phyloP scores from a whole-genome alignment of 2,888 invertebrate species.

The Drosophila siamana region DNA sequence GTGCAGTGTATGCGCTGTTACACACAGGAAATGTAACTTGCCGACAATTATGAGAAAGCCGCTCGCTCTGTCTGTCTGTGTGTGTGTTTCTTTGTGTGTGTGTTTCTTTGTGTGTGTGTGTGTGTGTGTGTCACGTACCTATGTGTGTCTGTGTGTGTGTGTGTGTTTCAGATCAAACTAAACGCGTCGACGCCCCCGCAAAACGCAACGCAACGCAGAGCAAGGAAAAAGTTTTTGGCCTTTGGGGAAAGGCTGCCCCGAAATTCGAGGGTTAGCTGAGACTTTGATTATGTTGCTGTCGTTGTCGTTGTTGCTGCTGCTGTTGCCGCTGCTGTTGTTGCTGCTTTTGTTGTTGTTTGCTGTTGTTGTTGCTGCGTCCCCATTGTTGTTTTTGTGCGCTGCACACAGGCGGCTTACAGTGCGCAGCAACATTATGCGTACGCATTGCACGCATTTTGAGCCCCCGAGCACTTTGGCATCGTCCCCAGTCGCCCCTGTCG shows the following conservation, averaged over 20 bases:
- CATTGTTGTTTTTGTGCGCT: conserved; percentile 37
- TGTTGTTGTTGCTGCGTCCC: no score
- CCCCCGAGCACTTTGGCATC: background rate
- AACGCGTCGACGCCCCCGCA: conserved; percentile 7
- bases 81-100: no score
- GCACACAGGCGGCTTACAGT: conserved; percentile 33
- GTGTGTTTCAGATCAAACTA: conserved; percentile 44
- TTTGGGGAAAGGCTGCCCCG: conserved; percentile 31
- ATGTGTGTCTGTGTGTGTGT: conserved; percentile 26
- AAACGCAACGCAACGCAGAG: background rate
- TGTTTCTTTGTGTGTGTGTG: no score
- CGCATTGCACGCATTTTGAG: conserved; percentile 14
- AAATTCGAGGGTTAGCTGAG: conserved; percentile 40
- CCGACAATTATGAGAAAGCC: conserved; percentile 49
- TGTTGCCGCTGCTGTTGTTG: no score
- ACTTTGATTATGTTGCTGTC: conserved; percentile 53
- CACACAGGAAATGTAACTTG: conserved; percentile 52
- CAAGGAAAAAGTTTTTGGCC: conserved; percentile 32
- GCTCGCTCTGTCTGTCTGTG: background rate
- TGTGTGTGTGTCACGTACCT: conserved; percentile 23
- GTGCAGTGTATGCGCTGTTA: conserved; percentile 41
- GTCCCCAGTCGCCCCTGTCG: no score
- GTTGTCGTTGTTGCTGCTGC: conserved; percentile 15
- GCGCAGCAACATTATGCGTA: conserved; percentile 51
- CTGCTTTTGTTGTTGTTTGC: no score